These are phyloP conservation scores for Oedothorax gibbosus DNA, from an alignment of 1,140 invertebrate genomes.

Conservation along the genomic window DNA sequence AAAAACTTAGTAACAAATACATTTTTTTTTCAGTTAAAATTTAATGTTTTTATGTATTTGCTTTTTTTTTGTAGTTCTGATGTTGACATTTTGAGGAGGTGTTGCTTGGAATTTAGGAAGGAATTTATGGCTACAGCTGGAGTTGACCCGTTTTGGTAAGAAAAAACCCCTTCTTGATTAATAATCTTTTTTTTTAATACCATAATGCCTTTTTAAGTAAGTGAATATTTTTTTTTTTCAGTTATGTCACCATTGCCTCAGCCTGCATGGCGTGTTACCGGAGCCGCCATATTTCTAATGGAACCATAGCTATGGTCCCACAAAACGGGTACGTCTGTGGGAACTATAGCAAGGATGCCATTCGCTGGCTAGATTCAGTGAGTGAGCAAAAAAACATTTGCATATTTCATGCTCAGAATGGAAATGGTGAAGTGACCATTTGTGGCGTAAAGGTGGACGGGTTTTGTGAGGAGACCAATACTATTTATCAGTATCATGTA, in stretches of 20 bases:
- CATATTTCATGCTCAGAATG: slow-evolving; percentile 8
- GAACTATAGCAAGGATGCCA: background rate
- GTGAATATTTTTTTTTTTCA: no score
- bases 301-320: slow-evolving; percentile 53
- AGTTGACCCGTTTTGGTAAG: background rate
- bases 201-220: no score
- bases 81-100: slow-evolving; percentile 3
- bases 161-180: no score
- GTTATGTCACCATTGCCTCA: background rate
- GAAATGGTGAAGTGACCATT: background rate
- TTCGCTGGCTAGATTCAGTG: slow-evolving; percentile 39
- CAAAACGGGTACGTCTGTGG: slow-evolving; percentile 32
- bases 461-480: background rate
- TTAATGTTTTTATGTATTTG: background rate
- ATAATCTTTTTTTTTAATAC: no score
- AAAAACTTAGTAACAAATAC: background rate
- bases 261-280: slow-evolving; percentile 38
- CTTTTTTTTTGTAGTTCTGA: slow-evolving; percentile 3
- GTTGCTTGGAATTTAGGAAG: background rate
- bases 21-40: background rate
- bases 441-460: background rate
- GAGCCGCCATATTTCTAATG: background rate
- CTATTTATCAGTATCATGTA: background rate
- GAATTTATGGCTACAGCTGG: background rate
- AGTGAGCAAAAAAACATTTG: background rate